phyloP scores from a whole-genome alignment of 1,140 invertebrate species.

The Lanistes nyassanus region DNA sequence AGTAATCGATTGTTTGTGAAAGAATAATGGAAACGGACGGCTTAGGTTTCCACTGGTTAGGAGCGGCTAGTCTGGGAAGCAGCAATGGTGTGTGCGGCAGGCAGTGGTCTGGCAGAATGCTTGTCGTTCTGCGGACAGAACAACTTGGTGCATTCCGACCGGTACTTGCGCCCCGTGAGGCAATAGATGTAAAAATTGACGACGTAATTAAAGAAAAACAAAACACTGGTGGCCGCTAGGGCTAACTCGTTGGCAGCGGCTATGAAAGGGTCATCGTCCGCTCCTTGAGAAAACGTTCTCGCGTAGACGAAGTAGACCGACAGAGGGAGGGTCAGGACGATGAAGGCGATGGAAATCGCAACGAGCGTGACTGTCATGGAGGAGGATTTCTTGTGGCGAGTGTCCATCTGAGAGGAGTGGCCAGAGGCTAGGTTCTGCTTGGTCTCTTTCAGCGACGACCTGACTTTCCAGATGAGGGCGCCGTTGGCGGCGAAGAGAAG shows the following conservation, averaged over 20 bases:
- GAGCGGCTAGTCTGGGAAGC: too few species aligned
- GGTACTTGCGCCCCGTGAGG: background rate
- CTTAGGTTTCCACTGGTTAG: too few species aligned
- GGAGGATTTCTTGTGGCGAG: background rate
- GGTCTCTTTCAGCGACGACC: background rate
- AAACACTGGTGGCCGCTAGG: background rate
- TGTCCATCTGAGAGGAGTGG: too few species aligned
- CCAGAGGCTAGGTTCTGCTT: background rate
- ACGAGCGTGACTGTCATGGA: background rate
- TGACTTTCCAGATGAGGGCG: background rate
- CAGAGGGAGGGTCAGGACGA: conserved; percentile 1
- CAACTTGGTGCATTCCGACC: too few species aligned
- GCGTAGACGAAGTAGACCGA: background rate
- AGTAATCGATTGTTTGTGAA: too few species aligned
- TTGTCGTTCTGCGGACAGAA: too few species aligned
- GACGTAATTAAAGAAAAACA: background rate
- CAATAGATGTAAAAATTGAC: conserved; percentile 1
- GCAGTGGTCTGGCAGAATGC: too few species aligned
- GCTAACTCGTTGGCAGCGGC: background rate
- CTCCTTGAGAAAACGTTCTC: background rate
- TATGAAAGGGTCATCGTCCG: background rate
- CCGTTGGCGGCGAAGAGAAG: background rate
- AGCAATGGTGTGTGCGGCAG: too few species aligned
- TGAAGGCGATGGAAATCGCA: background rate
- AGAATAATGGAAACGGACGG: too few species aligned